These are phyloP conservation scores for Aporrectodea caliginosa DNA, from an alignment of 1,140 invertebrate genomes.

Conservation along the genomic window DNA sequence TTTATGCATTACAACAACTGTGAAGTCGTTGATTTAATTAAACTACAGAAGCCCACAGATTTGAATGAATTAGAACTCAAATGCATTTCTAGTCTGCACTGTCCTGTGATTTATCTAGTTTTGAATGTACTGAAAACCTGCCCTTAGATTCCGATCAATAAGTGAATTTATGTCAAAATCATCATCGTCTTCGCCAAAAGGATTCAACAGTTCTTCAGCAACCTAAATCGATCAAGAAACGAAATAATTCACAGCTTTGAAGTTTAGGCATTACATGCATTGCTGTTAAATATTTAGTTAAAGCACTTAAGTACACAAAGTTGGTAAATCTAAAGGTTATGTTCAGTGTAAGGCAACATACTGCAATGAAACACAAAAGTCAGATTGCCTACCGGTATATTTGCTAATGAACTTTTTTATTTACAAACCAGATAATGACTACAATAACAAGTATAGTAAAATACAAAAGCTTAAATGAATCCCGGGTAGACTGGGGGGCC, in stretches of 20 bases:
- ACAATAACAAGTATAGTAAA: too few relatives aligned
- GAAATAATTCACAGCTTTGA: slow-evolving; percentile 39
- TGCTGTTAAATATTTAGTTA: not conserved
- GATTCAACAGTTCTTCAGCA: slow-evolving; percentile 56
- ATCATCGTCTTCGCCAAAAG: slow-evolving; percentile 89
- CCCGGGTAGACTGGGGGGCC: too few relatives aligned
- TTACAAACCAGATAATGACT: not conserved
- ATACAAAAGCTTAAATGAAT: too few relatives aligned
- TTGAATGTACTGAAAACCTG: too few relatives aligned
- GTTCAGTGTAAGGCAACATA: not conserved
- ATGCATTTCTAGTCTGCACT: too few relatives aligned
- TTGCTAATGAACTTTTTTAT: not conserved
- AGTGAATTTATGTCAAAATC: slow-evolving; percentile 71
- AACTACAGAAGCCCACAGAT: too few relatives aligned
- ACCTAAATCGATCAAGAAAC: not conserved
- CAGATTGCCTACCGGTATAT: not conserved
- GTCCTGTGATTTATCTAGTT: too few relatives aligned
- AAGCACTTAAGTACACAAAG: not conserved
- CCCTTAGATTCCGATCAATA: slow-evolving; percentile 55
- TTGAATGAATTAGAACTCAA: too few relatives aligned
- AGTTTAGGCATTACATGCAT: not conserved
- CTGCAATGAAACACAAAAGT: not conserved
- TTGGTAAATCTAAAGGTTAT: not conserved
- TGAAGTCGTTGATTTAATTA: too few relatives aligned
- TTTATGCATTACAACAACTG: too few relatives aligned